Evolutionary conservation across 2,113 vertebrate species (phyloP).

Genomic region (Periophthalmus modestus): DNA sequence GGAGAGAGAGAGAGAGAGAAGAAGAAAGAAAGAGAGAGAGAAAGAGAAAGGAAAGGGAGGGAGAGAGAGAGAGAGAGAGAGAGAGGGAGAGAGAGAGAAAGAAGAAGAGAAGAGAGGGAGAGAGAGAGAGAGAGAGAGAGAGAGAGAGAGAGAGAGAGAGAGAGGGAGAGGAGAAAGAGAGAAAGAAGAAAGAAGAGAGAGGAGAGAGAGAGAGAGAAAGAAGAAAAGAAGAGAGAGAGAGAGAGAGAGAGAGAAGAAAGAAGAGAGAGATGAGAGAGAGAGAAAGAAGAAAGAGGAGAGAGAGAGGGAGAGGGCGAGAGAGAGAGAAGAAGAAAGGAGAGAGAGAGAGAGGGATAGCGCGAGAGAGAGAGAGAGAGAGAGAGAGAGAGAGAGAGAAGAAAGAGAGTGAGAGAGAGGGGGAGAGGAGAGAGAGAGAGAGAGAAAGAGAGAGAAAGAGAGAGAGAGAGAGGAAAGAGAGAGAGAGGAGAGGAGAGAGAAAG

Average conservation of each 20-base stretch:
- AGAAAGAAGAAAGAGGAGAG: constrained; percentile 66
- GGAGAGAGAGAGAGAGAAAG: constrained; percentile 59
- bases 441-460: constrained; percentile 63
- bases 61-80: constrained; percentile 61
- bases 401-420: constrained; percentile 63
- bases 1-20: constrained; percentile 61
- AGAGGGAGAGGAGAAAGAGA: constrained; percentile 66
- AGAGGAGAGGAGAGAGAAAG: too few relatives aligned
- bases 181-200: constrained; percentile 68
- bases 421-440: constrained; percentile 67
- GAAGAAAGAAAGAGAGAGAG: constrained; percentile 72
- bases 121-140: constrained; percentile 59
- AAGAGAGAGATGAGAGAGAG: constrained; percentile 67
- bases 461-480: too few relatives aligned
- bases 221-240: constrained; percentile 41
- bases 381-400: constrained; percentile 63
- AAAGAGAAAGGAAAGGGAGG: constrained; percentile 54
- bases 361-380: constrained; percentile 55
- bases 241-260: constrained; percentile 69
- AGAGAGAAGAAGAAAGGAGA: constrained; percentile 61
- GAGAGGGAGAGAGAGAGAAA: constrained; percentile 71
- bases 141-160: constrained; percentile 59
- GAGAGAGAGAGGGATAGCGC: constrained; percentile 64
- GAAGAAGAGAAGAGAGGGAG: constrained; percentile 65
- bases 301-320: constrained; percentile 61